Evolutionary conservation across 2,888 invertebrate genomes (phyloP).

Genomic region (Epirrhoe tristata): DNA sequence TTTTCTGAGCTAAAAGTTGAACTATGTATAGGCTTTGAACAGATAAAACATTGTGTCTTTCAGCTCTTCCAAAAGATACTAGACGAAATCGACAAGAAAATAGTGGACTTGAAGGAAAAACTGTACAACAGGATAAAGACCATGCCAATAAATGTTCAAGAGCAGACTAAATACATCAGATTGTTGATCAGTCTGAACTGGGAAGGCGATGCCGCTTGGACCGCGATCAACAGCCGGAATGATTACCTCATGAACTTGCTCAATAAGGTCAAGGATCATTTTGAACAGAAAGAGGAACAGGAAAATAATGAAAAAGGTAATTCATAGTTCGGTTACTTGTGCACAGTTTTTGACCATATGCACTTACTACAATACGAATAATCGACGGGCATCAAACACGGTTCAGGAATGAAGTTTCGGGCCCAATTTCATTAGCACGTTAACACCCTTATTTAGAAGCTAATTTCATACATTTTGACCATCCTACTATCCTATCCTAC

Average conservation of each 20-base stretch:
- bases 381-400: no score
- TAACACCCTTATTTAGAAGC: no score
- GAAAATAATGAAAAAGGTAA: slow-evolving; percentile 75
- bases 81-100: slow-evolving; percentile 95
- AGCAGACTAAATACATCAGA: slow-evolving; percentile 97
- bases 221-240: slow-evolving; percentile 94
- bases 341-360: no score
- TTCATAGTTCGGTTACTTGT: not conserved
- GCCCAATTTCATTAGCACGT: no score
- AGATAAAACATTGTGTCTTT: slow-evolving; percentile 15
- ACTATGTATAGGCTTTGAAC: no score
- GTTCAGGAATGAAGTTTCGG: no score
- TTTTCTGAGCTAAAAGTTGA: no score
- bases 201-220: slow-evolving; percentile 97
- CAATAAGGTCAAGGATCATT: slow-evolving; percentile 87
- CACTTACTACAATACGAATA: no score
- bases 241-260: slow-evolving; percentile 90
- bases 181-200: slow-evolving; percentile 80
- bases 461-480: no score
- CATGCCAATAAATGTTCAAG: slow-evolving; percentile 96
- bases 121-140: slow-evolving; percentile 93
- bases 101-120: slow-evolving; percentile 92
- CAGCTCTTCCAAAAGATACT: slow-evolving; percentile 95
- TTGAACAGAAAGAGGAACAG: slow-evolving; percentile 81
- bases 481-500: no score